phyloP scores from a whole-genome alignment of 92 coral and sea anemone species.

The Porites lobata region DNA sequence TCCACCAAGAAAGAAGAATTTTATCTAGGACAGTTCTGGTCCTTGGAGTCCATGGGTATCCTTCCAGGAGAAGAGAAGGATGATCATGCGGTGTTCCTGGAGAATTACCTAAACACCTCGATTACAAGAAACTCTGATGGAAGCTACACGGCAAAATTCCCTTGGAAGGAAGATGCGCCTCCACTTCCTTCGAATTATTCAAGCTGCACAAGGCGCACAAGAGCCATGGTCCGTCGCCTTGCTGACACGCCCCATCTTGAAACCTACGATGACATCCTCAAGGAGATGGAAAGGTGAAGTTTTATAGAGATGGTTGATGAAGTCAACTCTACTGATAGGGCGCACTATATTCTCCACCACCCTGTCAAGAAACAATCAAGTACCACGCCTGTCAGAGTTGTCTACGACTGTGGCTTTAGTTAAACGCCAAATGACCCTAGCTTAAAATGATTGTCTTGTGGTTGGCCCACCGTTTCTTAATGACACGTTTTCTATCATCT shows the following conservation, averaged over 20 bases:
- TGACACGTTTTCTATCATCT: constrained; percentile 45
- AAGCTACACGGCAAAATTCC: constrained; percentile 55
- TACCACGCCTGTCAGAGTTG: constrained; percentile 63
- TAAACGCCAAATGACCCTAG: constrained; percentile 24
- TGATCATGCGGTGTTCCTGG: constrained; percentile 34
- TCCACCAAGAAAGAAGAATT: constrained; percentile 21
- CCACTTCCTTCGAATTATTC: constrained; percentile 40
- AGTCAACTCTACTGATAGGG: constrained; percentile 21
- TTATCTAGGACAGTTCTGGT: constrained; percentile 45
- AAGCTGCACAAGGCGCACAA: constrained; percentile 45
- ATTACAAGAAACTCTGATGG: constrained; percentile 48
- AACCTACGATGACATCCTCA: constrained; percentile 43
- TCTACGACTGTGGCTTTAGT: constrained; percentile 69
- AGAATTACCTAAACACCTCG: constrained; percentile 31
- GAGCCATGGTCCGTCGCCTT: constrained; percentile 45
- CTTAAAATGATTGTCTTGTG: constrained; percentile 58
- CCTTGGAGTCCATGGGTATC: constrained; percentile 46
- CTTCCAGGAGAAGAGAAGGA: constrained; percentile 20
- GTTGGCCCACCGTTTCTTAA: constrained; percentile 55
- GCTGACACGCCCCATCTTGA: constrained; percentile 42
- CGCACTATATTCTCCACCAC: constrained; percentile 66
- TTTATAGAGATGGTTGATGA: constrained; percentile 61
- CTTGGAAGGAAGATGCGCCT: constrained; percentile 69
- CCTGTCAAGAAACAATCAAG: constrained; percentile 61
- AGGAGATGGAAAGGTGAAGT: constrained; percentile 50